Conservation (phyloP, 2,888 invertebrate genomes). For the Cosmia trapezina region DNA sequence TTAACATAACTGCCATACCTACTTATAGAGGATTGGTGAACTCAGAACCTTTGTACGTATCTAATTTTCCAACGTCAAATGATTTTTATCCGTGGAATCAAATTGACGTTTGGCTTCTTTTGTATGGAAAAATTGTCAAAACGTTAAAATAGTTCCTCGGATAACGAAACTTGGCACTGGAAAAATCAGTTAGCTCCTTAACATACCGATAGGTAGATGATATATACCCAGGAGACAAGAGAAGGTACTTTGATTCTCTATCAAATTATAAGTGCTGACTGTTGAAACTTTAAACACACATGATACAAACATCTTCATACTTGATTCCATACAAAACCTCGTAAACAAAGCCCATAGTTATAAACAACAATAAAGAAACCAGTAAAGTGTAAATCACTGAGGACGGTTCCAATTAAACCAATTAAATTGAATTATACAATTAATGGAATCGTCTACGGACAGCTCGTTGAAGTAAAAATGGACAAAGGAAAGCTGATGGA, state of each 20-base stretch:
- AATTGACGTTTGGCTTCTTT: too few relatives aligned
- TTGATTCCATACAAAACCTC: conserved; percentile 20
- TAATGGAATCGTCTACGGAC: conserved; percentile 49
- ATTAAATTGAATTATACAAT: conserved; percentile 67
- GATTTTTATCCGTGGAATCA: too few relatives aligned
- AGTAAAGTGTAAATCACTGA: conserved; percentile 54
- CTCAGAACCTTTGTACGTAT: too few relatives aligned
- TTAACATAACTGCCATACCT: too few relatives aligned
- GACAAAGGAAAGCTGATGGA: conserved; percentile 57
- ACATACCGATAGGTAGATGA: background rate
- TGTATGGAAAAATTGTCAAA: too few relatives aligned
- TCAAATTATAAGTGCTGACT: conserved; percentile 26
- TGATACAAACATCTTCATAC: conserved; percentile 1
- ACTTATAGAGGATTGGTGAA: too few relatives aligned
- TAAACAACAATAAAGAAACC: conserved; percentile 62
- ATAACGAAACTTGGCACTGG: too few relatives aligned
- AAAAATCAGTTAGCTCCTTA: background rate
- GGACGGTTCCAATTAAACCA: conserved; percentile 66
- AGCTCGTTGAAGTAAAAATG: conserved; percentile 54
- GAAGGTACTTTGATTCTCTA: background rate
- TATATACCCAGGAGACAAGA: background rate
- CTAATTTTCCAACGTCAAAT: too few relatives aligned
- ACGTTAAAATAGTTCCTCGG: too few relatives aligned
- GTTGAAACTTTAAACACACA: background rate
- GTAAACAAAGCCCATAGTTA: conserved; percentile 55